These are phyloP conservation scores for Phanerotoma sp. DNA, from an alignment of 2,888 invertebrate genomes.

Conservation along the genomic window DNA sequence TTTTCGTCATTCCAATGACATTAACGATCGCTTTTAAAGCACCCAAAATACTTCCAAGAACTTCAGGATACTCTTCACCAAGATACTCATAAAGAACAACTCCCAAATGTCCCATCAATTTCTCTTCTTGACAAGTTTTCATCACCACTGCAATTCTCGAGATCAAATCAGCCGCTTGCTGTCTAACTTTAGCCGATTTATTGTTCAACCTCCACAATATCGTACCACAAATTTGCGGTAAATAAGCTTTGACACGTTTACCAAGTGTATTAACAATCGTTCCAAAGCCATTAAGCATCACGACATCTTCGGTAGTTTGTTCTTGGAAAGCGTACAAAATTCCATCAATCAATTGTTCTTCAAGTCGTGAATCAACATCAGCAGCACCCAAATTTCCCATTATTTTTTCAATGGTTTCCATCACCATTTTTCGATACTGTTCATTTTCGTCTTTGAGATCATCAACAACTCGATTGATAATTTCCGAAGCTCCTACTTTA, in stretches of 20 bases:
- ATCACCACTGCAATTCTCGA: conserved; percentile 98
- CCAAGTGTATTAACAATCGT: conserved; percentile 98
- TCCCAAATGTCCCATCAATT: conserved; percentile 99
- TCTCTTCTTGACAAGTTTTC: conserved; percentile 99
- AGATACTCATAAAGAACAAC: conserved; percentile 98
- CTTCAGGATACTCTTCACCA: conserved; percentile 99
- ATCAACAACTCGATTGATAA: conserved; percentile 97
- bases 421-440: conserved; percentile 99
- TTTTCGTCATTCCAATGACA: conserved; percentile 99
- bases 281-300: conserved; percentile 99
- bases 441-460: conserved; percentile 99
- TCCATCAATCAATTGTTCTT: conserved; percentile 99
- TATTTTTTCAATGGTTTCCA: conserved; percentile 99
- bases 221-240: conserved; percentile 99
- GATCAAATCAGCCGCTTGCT: conserved; percentile 99
- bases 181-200: conserved; percentile 98
- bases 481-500: conserved; percentile 99
- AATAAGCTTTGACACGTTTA: conserved; percentile 95
- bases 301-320: conserved; percentile 99
- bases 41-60: conserved; percentile 95
- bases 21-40: conserved; percentile 99
- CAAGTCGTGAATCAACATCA: conserved; percentile 95
- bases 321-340: conserved; percentile 99
- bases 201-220: conserved; percentile 99
- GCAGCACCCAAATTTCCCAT: conserved; percentile 97